Evolutionary conservation across 2,113 vertebrate species (phyloP).

Genomic region (Microcebus tavaratra): DNA sequence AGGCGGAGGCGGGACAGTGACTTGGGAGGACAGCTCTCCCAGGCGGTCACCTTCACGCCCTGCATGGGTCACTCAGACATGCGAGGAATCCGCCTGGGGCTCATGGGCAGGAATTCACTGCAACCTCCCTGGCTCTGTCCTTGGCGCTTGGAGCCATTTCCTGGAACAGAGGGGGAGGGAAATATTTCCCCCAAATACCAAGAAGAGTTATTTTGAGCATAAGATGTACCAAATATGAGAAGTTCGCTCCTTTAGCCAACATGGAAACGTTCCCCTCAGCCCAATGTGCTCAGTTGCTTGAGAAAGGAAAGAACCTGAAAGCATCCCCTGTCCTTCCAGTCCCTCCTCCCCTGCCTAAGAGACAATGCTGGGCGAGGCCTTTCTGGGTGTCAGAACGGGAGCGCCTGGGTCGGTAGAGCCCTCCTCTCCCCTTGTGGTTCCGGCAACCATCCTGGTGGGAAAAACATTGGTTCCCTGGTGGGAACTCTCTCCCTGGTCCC

Average conservation of each 20-base stretch:
- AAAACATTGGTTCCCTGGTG: neutral
- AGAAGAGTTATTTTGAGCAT: slow-evolving; percentile 72
- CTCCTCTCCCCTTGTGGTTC: neutral
- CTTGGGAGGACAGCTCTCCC: neutral
- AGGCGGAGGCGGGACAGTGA: neutral
- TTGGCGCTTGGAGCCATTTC: slow-evolving; percentile 65
- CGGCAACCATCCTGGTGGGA: neutral
- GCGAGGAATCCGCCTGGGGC: slow-evolving; percentile 45
- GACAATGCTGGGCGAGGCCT: neutral
- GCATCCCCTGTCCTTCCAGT: neutral
- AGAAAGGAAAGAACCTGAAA: neutral
- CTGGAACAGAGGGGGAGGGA: slow-evolving; percentile 56
- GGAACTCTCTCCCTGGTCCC: neutral
- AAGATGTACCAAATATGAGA: slow-evolving; percentile 63
- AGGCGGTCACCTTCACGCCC: neutral
- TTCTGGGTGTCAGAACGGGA: neutral
- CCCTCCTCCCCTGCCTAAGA: neutral
- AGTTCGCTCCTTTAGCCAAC: slow-evolving; percentile 65
- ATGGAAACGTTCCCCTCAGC: slow-evolving; percentile 51
- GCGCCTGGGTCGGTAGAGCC: too few species aligned
- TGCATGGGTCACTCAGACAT: neutral
- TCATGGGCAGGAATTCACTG: slow-evolving; percentile 24
- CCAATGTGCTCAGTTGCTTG: neutral
- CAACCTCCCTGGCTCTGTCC: slow-evolving; percentile 68
- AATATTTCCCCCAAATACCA: slow-evolving; percentile 68